phyloP scores from a whole-genome alignment of 2,888 invertebrate genomes.

The Trachelus stipa region DNA sequence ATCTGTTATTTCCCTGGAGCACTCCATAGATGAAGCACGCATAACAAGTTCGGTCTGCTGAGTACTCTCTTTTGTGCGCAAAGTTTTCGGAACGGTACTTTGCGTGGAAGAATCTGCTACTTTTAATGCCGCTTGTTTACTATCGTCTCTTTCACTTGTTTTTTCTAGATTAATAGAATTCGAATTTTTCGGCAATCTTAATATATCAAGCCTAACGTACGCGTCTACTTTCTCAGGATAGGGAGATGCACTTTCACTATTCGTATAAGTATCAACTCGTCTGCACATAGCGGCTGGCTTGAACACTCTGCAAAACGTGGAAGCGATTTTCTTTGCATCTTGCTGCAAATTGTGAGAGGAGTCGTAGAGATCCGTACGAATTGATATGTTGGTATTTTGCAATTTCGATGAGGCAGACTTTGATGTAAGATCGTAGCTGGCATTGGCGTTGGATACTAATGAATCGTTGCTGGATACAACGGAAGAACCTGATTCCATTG shows the following conservation, averaged over 20 bases:
- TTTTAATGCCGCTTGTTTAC: neutral
- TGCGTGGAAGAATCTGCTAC: neutral
- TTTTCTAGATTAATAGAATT: neutral
- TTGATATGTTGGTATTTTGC: conserved; percentile 58
- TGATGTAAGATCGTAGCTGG: conserved; percentile 14
- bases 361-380: conserved; percentile 59
- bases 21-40: neutral
- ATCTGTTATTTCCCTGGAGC: neutral
- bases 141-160: neutral
- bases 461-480: conserved; percentile 22
- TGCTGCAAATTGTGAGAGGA: conserved; percentile 50
- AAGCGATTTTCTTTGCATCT: conserved; percentile 38
- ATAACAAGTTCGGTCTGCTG: neutral
- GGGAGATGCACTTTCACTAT: conserved; percentile 14
- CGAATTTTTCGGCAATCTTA: neutral
- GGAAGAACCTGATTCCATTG: conserved; percentile 27
- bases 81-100: neutral
- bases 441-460: conserved; percentile 8
- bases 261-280: conserved; percentile 8
- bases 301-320: conserved; percentile 37
- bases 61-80: neutral
- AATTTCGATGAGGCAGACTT: conserved; percentile 35
- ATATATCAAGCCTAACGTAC: neutral
- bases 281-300: conserved; percentile 26
- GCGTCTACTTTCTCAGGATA: conserved; percentile 1